Evolutionary conservation across 2,797 vertebrate species (phyloP).

Genomic region (Notoglanidium macrostoma): DNA sequence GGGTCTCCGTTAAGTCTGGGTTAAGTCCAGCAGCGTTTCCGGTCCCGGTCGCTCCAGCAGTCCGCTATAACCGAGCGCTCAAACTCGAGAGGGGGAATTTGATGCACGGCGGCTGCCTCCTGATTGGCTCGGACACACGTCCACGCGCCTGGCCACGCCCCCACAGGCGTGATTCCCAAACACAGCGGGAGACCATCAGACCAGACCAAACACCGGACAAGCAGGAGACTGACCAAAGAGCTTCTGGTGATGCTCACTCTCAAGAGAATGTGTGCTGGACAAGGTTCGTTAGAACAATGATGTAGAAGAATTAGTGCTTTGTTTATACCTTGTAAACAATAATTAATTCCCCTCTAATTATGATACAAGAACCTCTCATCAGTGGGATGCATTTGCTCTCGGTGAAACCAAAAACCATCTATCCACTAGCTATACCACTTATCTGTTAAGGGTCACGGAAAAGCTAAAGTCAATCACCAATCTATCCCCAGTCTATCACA

Average conservation of each 20-base stretch:
- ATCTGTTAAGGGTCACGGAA: no score
- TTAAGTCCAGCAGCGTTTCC: conserved; percentile 22
- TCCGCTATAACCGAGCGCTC: conserved; percentile 43
- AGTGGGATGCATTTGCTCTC: neutral
- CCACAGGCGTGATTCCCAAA: conserved; percentile 3
- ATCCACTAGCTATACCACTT: no score
- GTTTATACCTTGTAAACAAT: neutral
- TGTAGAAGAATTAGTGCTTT: neutral
- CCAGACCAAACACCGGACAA: neutral
- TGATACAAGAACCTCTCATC: neutral
- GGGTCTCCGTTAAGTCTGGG: neutral
- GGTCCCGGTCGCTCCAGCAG: conserved; percentile 29
- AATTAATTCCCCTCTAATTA: neutral
- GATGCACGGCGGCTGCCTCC: conserved; percentile 47
- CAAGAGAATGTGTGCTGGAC: neutral
- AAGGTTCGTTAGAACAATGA: neutral
- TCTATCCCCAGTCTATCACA: no score
- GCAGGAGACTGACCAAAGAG: no score
- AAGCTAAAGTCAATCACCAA: no score
- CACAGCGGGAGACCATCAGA: neutral
- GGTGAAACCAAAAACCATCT: neutral
- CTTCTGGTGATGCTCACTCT: neutral
- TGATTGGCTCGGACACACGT: conserved; percentile 55
- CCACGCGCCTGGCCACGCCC: conserved; percentile 19
- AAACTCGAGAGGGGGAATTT: conserved; percentile 44